Conservation (phyloP, 1,140 invertebrate genomes). For the Solenopsis fugax region DNA sequence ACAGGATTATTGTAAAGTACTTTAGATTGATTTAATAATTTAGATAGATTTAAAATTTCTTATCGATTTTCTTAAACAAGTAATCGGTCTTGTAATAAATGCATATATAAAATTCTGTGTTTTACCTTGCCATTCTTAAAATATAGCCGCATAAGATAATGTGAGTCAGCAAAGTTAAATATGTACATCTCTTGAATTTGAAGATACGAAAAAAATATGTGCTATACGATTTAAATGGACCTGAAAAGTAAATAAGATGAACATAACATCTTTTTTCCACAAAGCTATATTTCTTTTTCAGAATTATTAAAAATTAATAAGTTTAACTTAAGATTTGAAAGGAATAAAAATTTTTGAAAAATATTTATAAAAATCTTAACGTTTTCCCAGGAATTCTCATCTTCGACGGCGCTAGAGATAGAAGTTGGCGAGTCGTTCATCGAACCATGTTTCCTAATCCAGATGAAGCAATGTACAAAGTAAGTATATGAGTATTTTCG, state of each 20-base stretch:
- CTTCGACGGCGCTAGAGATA: constrained; percentile 90
- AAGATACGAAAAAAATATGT: not conserved
- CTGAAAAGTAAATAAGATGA: not conserved
- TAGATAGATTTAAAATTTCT: not conserved
- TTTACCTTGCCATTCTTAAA: not conserved
- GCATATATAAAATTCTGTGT: not conserved
- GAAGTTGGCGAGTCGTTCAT: constrained; percentile 92
- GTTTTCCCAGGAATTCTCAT: constrained; percentile 89
- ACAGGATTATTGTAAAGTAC: not conserved
- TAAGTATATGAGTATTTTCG: constrained; percentile 56
- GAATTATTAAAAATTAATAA: not conserved
- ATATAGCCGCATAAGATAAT: not conserved
- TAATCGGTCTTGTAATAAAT: not conserved
- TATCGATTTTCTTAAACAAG: not conserved
- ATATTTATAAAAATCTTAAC: not conserved
- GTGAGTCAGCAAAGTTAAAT: not conserved
- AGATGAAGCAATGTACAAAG: constrained; percentile 89
- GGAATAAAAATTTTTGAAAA: not conserved
- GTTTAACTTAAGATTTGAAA: not conserved
- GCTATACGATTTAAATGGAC: not conserved
- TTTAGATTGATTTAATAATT: not conserved
- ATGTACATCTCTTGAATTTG: not conserved
- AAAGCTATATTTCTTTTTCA: not conserved
- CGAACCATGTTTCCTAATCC: constrained; percentile 94
- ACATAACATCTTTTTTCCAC: not conserved